Base-by-base conservation (phyloP, 2,797 vertebrate species). In the Coendou prehensilis region DNA sequence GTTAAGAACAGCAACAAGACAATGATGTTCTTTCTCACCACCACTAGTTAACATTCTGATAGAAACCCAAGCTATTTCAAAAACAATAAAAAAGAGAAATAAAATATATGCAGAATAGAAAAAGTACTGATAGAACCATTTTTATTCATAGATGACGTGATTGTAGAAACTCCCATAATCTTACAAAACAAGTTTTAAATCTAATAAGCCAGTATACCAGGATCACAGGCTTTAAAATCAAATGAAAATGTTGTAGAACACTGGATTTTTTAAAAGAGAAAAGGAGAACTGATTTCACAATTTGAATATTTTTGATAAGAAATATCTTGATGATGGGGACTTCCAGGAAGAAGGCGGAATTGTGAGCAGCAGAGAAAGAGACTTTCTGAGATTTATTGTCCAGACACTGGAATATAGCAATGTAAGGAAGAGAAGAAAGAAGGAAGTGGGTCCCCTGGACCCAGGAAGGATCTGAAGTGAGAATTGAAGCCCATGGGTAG, bases 261-360 rank as follows among this genome's bases (percentile, higher is more conserved):
- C 23, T 69, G 47, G 41, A 30, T 9, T 17, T 84, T 89, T 87
- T 75, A 59, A 33, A 14, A 64, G 79, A 52, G 26, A 56, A 80
- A 92, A 83, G 13, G 20, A 67, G 54, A 45, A 28, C 45, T 67
- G 85, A 3, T 76, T 84, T 61, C 30, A 50, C 64, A 1, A 63
- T n/a, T 37, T 84, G 30, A 86, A 76, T 84, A 81, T 91, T 80
- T 95, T 81, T 80, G 14, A 71, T 54, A 57, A 91, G 23, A 92
- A 82, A 11, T 47, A 47, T 5, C 57, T 71, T 75, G 47, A 52
- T 64, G 5, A 64, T 59, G 28, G 33, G 23, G 59, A 61, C 59
- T 28, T 61, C 26, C 9, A 28, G 9, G 23, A 61, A 61, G 26
- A 61, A 3, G 23, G 26, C 23, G 10, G 59, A 61, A 61, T 61